A percentile compares a stretch with the other conserved stretches of the same genome.
Evolutionary conservation across 2,113 vertebrate species (phyloP).

Genomic region (Ornithorhynchus anatinus): DNA sequence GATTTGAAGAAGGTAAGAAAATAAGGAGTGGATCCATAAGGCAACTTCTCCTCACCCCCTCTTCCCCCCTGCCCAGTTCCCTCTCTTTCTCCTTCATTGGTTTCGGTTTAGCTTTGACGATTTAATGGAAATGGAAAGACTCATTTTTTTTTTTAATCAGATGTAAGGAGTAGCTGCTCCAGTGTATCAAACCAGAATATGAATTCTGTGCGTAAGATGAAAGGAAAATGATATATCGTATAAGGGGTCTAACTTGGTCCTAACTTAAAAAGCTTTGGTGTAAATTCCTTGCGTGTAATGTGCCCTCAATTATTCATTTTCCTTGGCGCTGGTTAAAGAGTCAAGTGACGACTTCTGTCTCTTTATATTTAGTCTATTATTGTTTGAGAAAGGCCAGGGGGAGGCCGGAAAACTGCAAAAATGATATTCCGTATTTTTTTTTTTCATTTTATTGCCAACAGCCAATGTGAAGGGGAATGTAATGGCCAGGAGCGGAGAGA

Average conservation of each 20-base stretch:
- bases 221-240: constrained; percentile 69
- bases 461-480: constrained; percentile 62
- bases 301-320: constrained; percentile 80
- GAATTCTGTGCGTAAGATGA: constrained; percentile 60
- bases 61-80: background rate
- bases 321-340: constrained; percentile 71
- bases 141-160: constrained; percentile 20
- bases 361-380: constrained; percentile 77
- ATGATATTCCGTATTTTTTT: constrained; percentile 56
- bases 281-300: constrained; percentile 72
- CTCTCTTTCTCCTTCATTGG: constrained; percentile 37
- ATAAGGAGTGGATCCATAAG: too few relatives aligned
- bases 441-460: constrained; percentile 53
- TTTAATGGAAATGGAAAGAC: constrained; percentile 60
- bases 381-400: constrained; percentile 78
- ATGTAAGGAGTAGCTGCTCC: constrained; percentile 70
- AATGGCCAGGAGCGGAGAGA: constrained; percentile 73
- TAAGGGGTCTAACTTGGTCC: constrained; percentile 60
- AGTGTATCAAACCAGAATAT: constrained; percentile 48
- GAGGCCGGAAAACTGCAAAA: constrained; percentile 61
- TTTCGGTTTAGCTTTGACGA: constrained; percentile 24
- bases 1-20: background rate
- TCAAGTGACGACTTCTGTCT: constrained; percentile 71
- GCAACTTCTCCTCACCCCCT: background rate
- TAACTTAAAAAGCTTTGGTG: constrained; percentile 70